Percentiles rank a stretch among this genome's conserved stretches.
Conservation (phyloP, 2,888 invertebrate species). For the Himalopsyche tibetana region DNA sequence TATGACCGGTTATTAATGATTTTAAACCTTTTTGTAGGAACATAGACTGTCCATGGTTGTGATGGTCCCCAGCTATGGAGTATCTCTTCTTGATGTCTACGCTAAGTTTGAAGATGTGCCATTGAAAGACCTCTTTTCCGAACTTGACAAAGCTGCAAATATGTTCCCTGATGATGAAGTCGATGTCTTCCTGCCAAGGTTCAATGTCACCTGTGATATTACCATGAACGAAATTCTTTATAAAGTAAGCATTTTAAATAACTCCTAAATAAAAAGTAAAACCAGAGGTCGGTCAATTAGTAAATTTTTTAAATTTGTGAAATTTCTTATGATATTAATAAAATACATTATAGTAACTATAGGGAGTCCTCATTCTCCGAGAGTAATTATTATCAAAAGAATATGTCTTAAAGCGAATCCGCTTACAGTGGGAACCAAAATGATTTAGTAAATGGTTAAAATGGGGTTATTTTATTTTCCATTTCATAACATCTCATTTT, state of each 20-base stretch:
- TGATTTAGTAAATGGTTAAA: too few species aligned
- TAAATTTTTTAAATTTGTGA: too few species aligned
- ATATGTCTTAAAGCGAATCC: too few species aligned
- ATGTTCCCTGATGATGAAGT: slow-evolving; percentile 79
- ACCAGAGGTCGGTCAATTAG: not conserved
- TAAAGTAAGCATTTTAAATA: slow-evolving; percentile 69
- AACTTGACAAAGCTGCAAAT: slow-evolving; percentile 73
- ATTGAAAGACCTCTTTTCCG: slow-evolving; percentile 75
- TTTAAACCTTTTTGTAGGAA: slow-evolving; percentile 68
- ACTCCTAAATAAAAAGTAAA: not conserved
- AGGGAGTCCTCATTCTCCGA: too few species aligned
- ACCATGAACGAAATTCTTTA: slow-evolving; percentile 78
- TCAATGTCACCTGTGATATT: slow-evolving; percentile 79
- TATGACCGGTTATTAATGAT: slow-evolving; percentile 36
- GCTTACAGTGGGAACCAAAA: too few species aligned
- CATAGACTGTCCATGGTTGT: slow-evolving; percentile 80
- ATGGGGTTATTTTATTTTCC: too few species aligned
- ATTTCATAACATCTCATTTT: too few species aligned
- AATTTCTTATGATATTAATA: too few species aligned
- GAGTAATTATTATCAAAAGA: too few species aligned
- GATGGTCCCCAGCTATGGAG: slow-evolving; percentile 78
- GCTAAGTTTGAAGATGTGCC: slow-evolving; percentile 74
- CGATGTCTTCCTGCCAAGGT: slow-evolving; percentile 80
- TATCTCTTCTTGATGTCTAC: slow-evolving; percentile 75
- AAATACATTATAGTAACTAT: too few species aligned